phyloP scores from a whole-genome alignment of 1,140 invertebrate genomes.

The Pristionchus pacificus region DNA sequence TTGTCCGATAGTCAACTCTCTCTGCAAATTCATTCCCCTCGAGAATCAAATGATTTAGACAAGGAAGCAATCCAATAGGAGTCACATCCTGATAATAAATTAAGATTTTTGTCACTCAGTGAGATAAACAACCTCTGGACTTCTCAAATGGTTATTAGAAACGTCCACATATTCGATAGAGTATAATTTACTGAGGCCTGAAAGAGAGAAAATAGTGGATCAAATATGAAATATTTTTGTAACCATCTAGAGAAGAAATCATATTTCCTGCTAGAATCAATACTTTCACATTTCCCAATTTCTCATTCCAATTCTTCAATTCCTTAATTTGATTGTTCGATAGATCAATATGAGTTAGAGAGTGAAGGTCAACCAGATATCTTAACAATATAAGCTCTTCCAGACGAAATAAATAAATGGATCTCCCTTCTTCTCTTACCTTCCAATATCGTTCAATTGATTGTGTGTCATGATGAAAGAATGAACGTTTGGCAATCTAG shows the following conservation, averaged over 20 bases:
- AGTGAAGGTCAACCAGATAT: not conserved
- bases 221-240: too few relatives aligned
- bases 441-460: conserved; percentile 69
- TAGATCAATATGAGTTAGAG: not conserved
- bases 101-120: not conserved
- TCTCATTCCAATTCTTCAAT: conserved; percentile 67
- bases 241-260: conserved; percentile 62
- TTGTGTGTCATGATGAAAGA: conserved; percentile 67
- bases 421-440: conserved; percentile 67
- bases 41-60: not conserved
- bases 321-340: not conserved
- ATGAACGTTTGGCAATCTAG: not conserved
- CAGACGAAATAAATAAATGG: conserved; percentile 58
- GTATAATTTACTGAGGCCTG: not conserved
- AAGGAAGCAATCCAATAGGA: not conserved
- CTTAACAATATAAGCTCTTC: not conserved
- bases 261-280: conserved; percentile 83
- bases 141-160: not conserved
- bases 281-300: conserved; percentile 79
- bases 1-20: not conserved
- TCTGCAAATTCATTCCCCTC: not conserved
- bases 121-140: not conserved
- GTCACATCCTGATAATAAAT: not conserved
- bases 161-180: not conserved
- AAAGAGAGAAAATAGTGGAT: not conserved